phyloP scores from a whole-genome alignment of 1,140 invertebrate species.

The Drosophila subobscura region DNA sequence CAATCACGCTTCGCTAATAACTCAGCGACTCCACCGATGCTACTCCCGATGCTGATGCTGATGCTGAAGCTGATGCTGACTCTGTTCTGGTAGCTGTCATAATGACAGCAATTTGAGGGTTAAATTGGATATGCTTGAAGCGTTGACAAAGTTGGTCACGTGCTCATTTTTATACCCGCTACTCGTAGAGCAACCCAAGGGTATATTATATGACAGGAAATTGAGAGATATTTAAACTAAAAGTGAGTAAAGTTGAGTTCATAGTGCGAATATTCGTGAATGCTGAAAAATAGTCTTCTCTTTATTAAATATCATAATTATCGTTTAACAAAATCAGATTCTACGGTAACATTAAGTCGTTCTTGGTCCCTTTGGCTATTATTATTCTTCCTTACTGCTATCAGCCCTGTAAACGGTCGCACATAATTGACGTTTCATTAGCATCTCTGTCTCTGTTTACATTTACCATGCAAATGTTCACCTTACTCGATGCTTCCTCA shows the following conservation, averaged over 20 bases:
- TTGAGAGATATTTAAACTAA: too few species aligned
- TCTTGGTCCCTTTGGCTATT: background rate
- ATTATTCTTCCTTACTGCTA: background rate
- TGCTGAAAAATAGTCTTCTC: too few species aligned
- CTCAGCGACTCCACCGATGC: slow-evolving; percentile 58
- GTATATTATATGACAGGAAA: background rate
- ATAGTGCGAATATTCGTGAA: too few species aligned
- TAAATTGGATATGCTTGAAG: slow-evolving; percentile 78
- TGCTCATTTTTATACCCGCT: slow-evolving; percentile 33
- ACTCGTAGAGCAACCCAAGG: background rate
- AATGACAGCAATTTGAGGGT: slow-evolving; percentile 80
- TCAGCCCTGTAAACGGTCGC: slow-evolving; percentile 40
- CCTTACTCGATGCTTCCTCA: background rate
- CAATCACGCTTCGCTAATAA: slow-evolving; percentile 82
- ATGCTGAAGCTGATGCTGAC: slow-evolving; percentile 1
- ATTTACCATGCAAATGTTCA: slow-evolving; percentile 60
- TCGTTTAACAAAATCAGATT: background rate
- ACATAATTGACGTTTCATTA: slow-evolving; percentile 81
- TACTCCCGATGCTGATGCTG: slow-evolving; percentile 6
- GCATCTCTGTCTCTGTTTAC: slow-evolving; percentile 51
- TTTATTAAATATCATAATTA: too few species aligned
- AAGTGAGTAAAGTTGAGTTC: too few species aligned
- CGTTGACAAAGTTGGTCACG: slow-evolving; percentile 77
- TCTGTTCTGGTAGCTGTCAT: slow-evolving; percentile 57
- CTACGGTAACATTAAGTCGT: slow-evolving; percentile 2